These are phyloP conservation scores for Mus spretus DNA, from an alignment of 2,797 vertebrate species.

Conservation along the genomic window DNA sequence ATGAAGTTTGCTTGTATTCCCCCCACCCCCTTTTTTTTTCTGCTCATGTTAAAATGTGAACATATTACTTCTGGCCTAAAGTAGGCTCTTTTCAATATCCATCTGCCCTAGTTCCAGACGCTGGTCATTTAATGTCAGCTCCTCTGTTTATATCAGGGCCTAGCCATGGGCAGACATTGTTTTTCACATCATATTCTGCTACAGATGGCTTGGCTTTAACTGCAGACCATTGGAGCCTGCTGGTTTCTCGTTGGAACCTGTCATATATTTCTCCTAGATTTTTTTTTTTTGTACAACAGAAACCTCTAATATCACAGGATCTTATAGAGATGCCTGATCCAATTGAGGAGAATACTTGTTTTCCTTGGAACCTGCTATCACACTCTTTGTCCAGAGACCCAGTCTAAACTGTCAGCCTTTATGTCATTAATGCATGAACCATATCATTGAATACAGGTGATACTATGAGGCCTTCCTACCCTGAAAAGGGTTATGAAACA, in stretches of 20 bases:
- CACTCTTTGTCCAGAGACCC: background rate
- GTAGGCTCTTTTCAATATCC: background rate
- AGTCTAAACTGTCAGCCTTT: background rate
- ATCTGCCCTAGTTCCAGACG: background rate
- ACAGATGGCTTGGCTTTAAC: background rate
- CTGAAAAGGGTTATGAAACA: background rate
- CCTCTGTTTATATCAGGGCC: background rate
- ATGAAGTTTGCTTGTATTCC: background rate
- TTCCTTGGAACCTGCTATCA: background rate
- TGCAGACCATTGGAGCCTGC: background rate
- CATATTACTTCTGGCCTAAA: background rate
- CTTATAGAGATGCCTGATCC: background rate
- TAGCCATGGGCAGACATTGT: background rate
- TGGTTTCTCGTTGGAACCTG: background rate
- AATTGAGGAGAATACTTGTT: too few species aligned
- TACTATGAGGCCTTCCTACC: background rate
- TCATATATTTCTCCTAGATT: background rate
- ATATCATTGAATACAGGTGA: background rate
- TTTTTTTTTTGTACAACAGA: background rate
- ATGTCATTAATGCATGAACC: background rate
- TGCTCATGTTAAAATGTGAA: background rate
- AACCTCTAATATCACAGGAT: background rate
- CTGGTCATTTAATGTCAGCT: background rate
- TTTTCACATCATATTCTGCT: background rate
- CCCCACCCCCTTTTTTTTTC: background rate